Base-by-base conservation (phyloP, 2,888 invertebrate species). In the Trissoscelio sp. region DNA sequence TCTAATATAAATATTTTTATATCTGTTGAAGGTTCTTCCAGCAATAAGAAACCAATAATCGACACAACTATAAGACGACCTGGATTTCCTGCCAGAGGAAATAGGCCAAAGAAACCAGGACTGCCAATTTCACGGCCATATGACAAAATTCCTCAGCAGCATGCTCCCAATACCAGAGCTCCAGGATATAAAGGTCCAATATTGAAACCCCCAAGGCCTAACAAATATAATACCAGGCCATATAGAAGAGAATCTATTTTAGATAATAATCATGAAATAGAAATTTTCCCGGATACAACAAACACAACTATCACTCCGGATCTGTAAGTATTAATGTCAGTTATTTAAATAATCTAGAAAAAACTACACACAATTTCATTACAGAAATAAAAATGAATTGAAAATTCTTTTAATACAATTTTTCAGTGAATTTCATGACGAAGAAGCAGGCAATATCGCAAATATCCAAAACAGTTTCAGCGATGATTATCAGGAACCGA, bases 141-240 rank as follows among this genome's bases (percentile, higher is more conserved):
- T 69, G 91, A 91, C 67, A 91, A 91, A 64, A 75, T 91, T 5
- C 91, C 91, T 0, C 90, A 89, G 20, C 91, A 91, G 44, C 91
- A 91, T 51, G 91, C 91, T 3, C 91, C 91, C 0, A 91, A 91
- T 51, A 91, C 91, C 0, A 86, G 91, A 75, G 91, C 91, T 7
- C 91, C 91, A 0, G 91, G 91, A 1, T 91, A 91, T 84, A 91
- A 88, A 24, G 91, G 90, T 9, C 87, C 89, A 0, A 60, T 89
- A 70, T n/a, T 82, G 7, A 89, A 90, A 67, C 12, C 73, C 16
- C 80, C 82, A 6, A 87, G 88, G 28, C 86, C 87, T 1, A 73
- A 80, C 1, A 75, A 77, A 7, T 88, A 89, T 77, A 88, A 86
- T 28, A 88, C 64, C 37, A 87, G 90, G 66, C 90, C 91, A 3